phyloP scores from a whole-genome alignment of 2,888 invertebrate species.

The Nysson spinosus region DNA sequence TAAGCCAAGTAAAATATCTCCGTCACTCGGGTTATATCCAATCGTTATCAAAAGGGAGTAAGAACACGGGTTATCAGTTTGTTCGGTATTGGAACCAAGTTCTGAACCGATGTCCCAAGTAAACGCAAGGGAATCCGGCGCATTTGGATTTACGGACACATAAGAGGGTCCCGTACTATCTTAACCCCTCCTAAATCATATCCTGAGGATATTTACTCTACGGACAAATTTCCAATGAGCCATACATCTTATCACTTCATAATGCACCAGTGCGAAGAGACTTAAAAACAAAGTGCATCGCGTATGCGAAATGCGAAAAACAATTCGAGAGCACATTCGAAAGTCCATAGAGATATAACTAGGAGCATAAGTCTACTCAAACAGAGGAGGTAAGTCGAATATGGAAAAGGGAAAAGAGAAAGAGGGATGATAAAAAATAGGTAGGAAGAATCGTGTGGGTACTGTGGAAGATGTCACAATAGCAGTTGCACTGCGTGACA shows the following conservation, averaged over 20 bases:
- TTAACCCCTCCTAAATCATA: no score
- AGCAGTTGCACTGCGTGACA: constrained; percentile 69
- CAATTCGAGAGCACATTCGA: not conserved
- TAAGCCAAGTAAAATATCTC: not conserved
- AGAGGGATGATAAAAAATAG: constrained; percentile 11
- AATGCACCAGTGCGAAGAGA: no score
- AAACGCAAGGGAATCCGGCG: constrained; percentile 3
- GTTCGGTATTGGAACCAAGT: constrained; percentile 6
- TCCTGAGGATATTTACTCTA: no score
- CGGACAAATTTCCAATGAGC: no score
- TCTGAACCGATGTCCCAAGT: constrained; percentile 7
- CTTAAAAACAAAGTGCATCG: no score
- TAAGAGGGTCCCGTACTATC: not conserved
- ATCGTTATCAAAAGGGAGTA: constrained; percentile 49
- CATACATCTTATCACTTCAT: no score
- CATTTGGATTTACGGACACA: constrained; percentile 19
- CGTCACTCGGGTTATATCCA: not conserved
- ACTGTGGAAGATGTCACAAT: constrained; percentile 68
- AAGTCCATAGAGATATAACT: not conserved
- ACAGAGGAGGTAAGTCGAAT: no score
- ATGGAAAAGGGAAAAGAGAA: not conserved
- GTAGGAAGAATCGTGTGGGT: constrained; percentile 41
- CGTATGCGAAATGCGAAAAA: not conserved
- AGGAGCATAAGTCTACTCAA: not conserved
- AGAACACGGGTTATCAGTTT: constrained; percentile 52